Percentiles rank a stretch among this genome's conserved stretches.
Evolutionary conservation across 1,140 invertebrate species (phyloP).

Genomic region (Drosophila nannoptera): DNA sequence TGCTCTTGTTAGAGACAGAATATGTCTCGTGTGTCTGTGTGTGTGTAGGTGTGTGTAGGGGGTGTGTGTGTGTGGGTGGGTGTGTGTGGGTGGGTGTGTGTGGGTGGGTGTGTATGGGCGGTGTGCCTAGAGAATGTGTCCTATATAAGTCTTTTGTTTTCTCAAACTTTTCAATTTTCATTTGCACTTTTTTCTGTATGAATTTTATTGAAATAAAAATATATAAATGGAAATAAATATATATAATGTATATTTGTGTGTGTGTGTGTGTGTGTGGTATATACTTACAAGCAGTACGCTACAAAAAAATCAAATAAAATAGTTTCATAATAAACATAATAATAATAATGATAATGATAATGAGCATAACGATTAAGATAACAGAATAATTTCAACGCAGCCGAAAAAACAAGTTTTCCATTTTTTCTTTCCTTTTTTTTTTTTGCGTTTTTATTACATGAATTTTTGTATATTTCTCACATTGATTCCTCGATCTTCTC

Average conservation of each 20-base stretch:
- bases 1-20: too few species aligned
- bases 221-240: conserved; percentile 20
- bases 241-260: conserved; percentile 8
- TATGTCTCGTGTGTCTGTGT: too few species aligned
- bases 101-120: too few species aligned
- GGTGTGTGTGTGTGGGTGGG: too few species aligned
- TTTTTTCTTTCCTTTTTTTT: conserved; percentile 22
- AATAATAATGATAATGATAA: conserved; percentile 26
- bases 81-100: too few species aligned
- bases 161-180: conserved; percentile 12
- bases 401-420: conserved; percentile 55
- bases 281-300: conserved; percentile 73
- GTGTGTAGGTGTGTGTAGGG: too few species aligned
- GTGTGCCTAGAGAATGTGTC: neutral
- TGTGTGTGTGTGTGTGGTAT: neutral
- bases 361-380: conserved; percentile 14
- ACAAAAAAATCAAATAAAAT: conserved; percentile 46
- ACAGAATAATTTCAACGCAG: conserved; percentile 42
- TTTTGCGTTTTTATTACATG: conserved; percentile 74
- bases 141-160: conserved; percentile 2
- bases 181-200: conserved; percentile 16
- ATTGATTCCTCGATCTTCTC: conserved; percentile 58
- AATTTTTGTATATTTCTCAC: conserved; percentile 69
- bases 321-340: conserved; percentile 7
- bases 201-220: conserved; percentile 16